A percentile compares a stretch with the other conserved stretches of the same genome.
These are phyloP conservation scores for Acrocera orbiculus DNA, from an alignment of 2,888 invertebrate genomes.

Conservation along the genomic window DNA sequence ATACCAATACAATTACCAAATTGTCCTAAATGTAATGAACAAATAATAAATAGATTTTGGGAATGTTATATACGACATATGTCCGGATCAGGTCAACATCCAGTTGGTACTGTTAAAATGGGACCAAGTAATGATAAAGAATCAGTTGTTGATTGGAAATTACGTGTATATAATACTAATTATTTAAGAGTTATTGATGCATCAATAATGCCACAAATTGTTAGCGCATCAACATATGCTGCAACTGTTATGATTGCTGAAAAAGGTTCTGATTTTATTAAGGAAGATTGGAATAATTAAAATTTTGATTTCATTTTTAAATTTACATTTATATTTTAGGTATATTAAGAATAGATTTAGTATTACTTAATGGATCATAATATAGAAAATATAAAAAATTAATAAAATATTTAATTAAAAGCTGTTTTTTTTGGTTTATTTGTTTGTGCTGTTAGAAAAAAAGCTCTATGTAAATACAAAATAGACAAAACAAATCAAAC, in stretches of 20 bases:
- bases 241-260: constrained; percentile 9
- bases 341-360: too few species aligned
- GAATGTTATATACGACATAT: constrained; percentile 34
- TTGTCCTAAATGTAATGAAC: too few species aligned
- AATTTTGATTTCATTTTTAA: not conserved
- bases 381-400: too few species aligned
- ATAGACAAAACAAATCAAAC: too few species aligned
- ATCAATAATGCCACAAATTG: constrained; percentile 38
- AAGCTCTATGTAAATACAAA: too few species aligned
- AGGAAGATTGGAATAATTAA: constrained; percentile 5
- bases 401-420: too few species aligned
- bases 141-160: constrained; percentile 32
- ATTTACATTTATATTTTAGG: too few species aligned
- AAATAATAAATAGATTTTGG: constrained; percentile 47
- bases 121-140: constrained; percentile 30
- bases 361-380: too few species aligned
- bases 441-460: too few species aligned
- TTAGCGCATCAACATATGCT: constrained; percentile 6
- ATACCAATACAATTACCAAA: constrained; percentile 46
- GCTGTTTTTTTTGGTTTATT: too few species aligned
- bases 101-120: constrained; percentile 48
- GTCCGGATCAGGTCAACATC: constrained; percentile 39
- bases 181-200: constrained; percentile 37
- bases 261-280: constrained; percentile 8
- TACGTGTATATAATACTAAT: constrained; percentile 31